Conservation (phyloP, 64 coral and sea anemone genomes). For the Montipora cactus region DNA sequence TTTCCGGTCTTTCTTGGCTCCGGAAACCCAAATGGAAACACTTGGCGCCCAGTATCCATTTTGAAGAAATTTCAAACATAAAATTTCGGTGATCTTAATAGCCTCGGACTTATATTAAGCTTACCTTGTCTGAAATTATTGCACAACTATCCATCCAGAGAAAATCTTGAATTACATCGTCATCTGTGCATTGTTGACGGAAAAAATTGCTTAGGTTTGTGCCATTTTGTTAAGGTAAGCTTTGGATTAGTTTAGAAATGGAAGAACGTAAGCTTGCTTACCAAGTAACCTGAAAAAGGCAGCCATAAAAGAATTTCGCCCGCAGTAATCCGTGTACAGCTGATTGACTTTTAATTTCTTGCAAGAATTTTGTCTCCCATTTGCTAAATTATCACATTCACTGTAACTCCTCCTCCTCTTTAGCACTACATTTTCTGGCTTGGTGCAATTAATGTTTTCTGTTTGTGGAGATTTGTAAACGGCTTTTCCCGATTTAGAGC, state of each 20-base stretch:
- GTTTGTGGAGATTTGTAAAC: conserved; percentile 3
- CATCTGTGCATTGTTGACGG: conserved; percentile 68
- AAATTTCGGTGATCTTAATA: too few species aligned
- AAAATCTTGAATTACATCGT: conserved; percentile 98
- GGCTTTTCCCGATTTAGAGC: neutral
- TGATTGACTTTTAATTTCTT: conserved; percentile 86
- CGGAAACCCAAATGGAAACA: too few species aligned
- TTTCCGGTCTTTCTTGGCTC: too few species aligned
- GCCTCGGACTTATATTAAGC: too few species aligned
- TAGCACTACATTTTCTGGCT: conserved; percentile 18
- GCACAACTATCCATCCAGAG: conserved; percentile 99
- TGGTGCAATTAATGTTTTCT: conserved; percentile 13
- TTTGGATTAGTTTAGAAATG: neutral
- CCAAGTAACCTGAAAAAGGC: conserved; percentile 97
- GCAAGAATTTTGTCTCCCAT: conserved; percentile 27
- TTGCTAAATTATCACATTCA: conserved; percentile 20
- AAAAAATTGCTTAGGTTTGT: neutral
- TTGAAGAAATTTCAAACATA: too few species aligned
- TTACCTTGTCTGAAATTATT: conserved; percentile 96
- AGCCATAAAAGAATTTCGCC: conserved; percentile 92
- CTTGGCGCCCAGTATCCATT: too few species aligned
- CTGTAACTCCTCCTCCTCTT: conserved; percentile 36
- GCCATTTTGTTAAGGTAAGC: neutral
- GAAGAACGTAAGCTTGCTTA: conserved; percentile 4
- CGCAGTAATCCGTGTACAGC: conserved; percentile 70